Conservation (phyloP, 2,888 invertebrate genomes). For the Drosophila borealis region DNA sequence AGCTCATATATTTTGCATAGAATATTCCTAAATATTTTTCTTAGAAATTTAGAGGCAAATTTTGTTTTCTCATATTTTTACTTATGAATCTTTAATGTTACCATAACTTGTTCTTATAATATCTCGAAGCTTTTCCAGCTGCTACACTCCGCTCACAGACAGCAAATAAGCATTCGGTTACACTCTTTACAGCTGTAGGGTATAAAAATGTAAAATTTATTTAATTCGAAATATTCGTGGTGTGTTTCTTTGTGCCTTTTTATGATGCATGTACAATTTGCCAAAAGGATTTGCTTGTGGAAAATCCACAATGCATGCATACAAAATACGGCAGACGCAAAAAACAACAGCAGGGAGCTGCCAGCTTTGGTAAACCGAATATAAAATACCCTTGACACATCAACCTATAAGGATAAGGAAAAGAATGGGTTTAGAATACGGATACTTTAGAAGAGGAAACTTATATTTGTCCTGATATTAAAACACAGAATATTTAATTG, state of each 20-base stretch:
- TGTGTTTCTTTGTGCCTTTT: conserved; percentile 34
- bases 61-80: neutral
- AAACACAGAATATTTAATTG: too few relatives aligned
- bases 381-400: conserved; percentile 5
- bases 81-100: neutral
- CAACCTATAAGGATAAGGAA: neutral
- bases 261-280: conserved; percentile 69
- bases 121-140: conserved; percentile 3
- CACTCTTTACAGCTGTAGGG: conserved; percentile 21
- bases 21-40: neutral
- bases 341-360: conserved; percentile 25
- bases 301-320: conserved; percentile 59
- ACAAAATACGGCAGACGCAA: conserved; percentile 26
- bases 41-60: neutral
- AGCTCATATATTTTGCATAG: neutral
- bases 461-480: too few relatives aligned
- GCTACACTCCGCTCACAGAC: neutral
- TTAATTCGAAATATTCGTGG: conserved; percentile 56
- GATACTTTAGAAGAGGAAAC: neutral
- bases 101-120: neutral
- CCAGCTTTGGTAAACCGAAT: neutral
- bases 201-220: conserved; percentile 56
- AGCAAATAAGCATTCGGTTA: conserved; percentile 5
- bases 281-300: conserved; percentile 65
- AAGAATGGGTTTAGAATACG: neutral